Conservation (phyloP, 2,113 vertebrate species). For the Meles meles region DNA sequence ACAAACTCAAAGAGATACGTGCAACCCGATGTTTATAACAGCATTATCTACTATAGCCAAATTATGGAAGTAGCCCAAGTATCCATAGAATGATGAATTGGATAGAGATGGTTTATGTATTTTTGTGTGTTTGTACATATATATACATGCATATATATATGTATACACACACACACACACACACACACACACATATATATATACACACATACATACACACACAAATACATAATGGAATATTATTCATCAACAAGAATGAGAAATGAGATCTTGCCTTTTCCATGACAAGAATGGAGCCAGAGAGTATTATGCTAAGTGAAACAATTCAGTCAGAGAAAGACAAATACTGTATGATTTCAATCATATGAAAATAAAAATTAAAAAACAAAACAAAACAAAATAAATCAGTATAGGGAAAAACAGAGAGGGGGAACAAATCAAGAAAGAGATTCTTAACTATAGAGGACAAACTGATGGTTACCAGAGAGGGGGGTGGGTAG, state of each 20-base stretch:
- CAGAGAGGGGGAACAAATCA: not conserved
- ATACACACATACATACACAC: no score
- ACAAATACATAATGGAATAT: no score
- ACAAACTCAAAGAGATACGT: not conserved
- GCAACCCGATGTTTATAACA: not conserved
- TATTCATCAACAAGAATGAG: not conserved
- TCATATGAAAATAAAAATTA: not conserved
- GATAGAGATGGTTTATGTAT: no score
- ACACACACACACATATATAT: no score
- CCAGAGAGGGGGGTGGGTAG: not conserved
- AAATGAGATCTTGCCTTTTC: not conserved
- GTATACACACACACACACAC: no score
- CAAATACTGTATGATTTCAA: not conserved
- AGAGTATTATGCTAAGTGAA: not conserved
- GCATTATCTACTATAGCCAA: not conserved
- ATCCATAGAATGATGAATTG: not conserved
- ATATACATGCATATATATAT: no score
- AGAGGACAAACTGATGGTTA: not conserved
- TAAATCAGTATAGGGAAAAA: not conserved
- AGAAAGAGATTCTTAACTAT: not conserved
- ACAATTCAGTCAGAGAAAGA: not conserved
- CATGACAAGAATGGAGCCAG: not conserved
- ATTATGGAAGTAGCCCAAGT: not conserved
- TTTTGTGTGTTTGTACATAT: no score
- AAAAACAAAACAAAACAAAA: not conserved